A percentile compares a stretch with the other conserved stretches of the same genome.
These are phyloP conservation scores for Heliconius congener DNA, from an alignment of 1,140 invertebrate genomes.

Conservation along the genomic window DNA sequence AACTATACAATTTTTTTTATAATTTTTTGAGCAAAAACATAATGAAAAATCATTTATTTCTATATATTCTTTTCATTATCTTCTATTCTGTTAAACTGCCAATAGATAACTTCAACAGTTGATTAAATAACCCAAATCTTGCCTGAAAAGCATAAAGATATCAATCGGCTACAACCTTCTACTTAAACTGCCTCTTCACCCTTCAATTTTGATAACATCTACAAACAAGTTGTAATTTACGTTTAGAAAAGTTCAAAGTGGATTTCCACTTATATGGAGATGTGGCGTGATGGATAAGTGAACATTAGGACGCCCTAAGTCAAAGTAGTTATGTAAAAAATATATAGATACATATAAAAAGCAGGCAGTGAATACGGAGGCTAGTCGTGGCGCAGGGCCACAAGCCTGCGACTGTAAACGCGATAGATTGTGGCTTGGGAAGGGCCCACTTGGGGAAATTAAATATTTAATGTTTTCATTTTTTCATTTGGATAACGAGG, in stretches of 20 bases:
- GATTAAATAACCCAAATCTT: conserved; percentile 2
- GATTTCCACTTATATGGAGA: neutral
- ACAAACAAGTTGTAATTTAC: conserved; percentile 5
- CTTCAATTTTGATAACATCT: conserved; percentile 1
- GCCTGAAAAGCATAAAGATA: neutral
- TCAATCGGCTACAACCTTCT: neutral
- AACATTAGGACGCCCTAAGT: neutral
- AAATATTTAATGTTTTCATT: neutral
- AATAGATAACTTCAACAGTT: neutral
- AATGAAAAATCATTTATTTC: too few relatives aligned
- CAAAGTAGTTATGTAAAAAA: neutral
- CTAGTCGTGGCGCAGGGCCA: neutral
- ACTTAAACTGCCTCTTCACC: neutral
- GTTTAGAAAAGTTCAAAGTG: neutral
- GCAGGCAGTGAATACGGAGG: neutral
- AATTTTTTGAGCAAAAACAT: too few relatives aligned
- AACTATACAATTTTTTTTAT: too few relatives aligned
- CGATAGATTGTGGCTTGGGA: neutral
- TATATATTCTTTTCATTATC: neutral
- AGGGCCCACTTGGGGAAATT: neutral
- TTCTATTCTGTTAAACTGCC: neutral
- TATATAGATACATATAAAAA: too few relatives aligned
- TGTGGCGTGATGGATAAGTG: neutral
- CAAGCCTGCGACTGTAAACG: neutral
- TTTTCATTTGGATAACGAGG: neutral